Percentiles rank a stretch among this genome's conserved stretches.
phyloP scores from a whole-genome alignment of 2,113 vertebrate genomes.

The Otus sunia region DNA sequence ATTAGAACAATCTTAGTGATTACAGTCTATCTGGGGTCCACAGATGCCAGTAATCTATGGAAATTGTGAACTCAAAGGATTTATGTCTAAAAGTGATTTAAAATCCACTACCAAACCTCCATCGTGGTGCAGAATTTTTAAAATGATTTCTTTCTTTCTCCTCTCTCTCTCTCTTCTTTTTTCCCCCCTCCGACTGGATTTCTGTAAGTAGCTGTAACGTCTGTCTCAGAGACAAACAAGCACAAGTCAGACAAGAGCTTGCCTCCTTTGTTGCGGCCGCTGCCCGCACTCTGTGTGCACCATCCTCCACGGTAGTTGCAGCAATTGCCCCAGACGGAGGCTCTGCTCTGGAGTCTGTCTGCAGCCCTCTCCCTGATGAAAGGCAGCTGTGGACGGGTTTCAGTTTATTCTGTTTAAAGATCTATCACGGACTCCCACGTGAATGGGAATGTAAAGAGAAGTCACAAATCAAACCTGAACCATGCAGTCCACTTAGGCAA shows the following conservation, averaged over 20 bases:
- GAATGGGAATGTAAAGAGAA: conserved; percentile 54
- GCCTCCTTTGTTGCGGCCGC: background rate
- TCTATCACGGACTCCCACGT: conserved; percentile 55
- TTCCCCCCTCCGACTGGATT: background rate
- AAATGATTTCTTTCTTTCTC: background rate
- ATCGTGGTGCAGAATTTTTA: background rate
- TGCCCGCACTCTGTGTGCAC: background rate
- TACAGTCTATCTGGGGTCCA: conserved; percentile 62
- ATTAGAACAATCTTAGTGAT: conserved; percentile 71
- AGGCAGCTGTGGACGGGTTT: conserved; percentile 67
- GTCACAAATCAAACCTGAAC: conserved; percentile 68
- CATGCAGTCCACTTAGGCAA: conserved; percentile 34
- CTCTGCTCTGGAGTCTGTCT: conserved; percentile 12
- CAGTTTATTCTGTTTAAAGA: conserved; percentile 54
- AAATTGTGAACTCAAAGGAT: conserved; percentile 60
- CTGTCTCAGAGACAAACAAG: background rate
- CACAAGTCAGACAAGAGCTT: background rate
- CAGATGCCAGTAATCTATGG: conserved; percentile 72
- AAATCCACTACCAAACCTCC: conserved; percentile 40
- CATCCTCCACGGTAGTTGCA: conserved; percentile 23
- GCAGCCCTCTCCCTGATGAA: conserved; percentile 60
- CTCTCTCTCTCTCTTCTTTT: background rate
- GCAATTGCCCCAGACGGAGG: conserved; percentile 18
- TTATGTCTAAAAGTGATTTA: conserved; percentile 67
- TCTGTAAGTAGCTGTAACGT: background rate